These are phyloP conservation scores for Heliconius himera DNA, from an alignment of 1,140 invertebrate genomes.

Conservation along the genomic window DNA sequence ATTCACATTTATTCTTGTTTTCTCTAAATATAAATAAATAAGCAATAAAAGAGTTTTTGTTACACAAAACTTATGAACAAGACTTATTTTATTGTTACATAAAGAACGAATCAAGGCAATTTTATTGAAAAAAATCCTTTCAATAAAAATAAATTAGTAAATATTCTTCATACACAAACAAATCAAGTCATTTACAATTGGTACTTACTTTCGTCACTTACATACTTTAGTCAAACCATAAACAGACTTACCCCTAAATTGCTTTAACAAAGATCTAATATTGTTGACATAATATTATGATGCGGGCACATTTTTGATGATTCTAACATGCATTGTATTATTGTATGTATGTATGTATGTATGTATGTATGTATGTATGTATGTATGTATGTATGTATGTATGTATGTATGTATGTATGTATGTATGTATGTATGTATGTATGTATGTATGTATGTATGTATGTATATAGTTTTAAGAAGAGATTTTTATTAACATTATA, in stretches of 20 bases:
- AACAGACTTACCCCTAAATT: neutral
- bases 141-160: no score
- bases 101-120: no score
- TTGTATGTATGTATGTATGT: neutral
- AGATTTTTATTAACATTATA: neutral
- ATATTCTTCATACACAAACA: neutral
- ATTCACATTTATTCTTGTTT: no score
- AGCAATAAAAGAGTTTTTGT: no score
- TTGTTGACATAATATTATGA: slow-evolving; percentile 15
- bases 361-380: neutral
- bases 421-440: neutral
- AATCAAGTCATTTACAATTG: neutral
- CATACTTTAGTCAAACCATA: neutral
- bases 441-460: no score
- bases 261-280: slow-evolving; percentile 16
- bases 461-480: neutral
- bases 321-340: neutral
- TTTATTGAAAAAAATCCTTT: no score
- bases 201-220: neutral
- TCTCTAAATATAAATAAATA: no score
- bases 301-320: slow-evolving; percentile 12
- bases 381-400: neutral
- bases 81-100: no score
- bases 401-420: neutral
- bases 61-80: no score